Base-by-base conservation (phyloP, 2,113 vertebrate genomes). In the Petroica traversi region DNA sequence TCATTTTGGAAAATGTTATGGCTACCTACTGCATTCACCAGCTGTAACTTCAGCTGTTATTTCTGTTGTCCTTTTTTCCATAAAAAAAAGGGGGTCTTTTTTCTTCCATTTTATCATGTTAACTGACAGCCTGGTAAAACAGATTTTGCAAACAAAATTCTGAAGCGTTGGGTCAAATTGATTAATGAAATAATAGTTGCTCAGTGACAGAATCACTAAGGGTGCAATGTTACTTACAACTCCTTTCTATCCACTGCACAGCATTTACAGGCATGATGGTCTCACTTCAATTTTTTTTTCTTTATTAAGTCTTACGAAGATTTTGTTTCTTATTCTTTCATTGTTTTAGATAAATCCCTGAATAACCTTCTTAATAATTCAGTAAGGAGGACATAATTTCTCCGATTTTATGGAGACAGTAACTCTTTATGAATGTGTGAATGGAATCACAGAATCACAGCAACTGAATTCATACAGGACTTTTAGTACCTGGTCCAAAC, bases 31-130 rank as follows among this genome's bases (percentile, higher is more conserved):
- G 4, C 48, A 88, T 77, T 87, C n/a, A 66, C 73, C 87, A 94
- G 77, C 85, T 95, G 78, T 68, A 93, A 85, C n/a, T 61, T 36
- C 88, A 93, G 77, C 74, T 95, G 74, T 73, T 85, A 67, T 45
- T 91, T 87, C 40, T 87, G 36, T 16, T 58, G 23, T n/a, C 22
- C 2, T 10, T 77, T 77, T 85, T 52, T n/a, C 18, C 23, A 49
- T 19, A 34, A 29, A 64, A 66, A 26, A 29, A 25, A 12, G 5
- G 7, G 7, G 1, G 5, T 23, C 1, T 64, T 78, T 93, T 63
- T 68, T 24, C 43, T 91, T 73, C 36, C 38, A 23, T 77, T 31
- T 84, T 76, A 25, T 33, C 34, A 33, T 1, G 2, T 36, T 81
- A 81, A 85, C 9, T 59, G 20, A 55, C 33, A 71, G 28, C 19